Percentiles rank a stretch among this genome's conserved stretches.
These are phyloP conservation scores for Lamellibrachia satsuma DNA, from an alignment of 2,888 invertebrate species.

Conservation along the genomic window DNA sequence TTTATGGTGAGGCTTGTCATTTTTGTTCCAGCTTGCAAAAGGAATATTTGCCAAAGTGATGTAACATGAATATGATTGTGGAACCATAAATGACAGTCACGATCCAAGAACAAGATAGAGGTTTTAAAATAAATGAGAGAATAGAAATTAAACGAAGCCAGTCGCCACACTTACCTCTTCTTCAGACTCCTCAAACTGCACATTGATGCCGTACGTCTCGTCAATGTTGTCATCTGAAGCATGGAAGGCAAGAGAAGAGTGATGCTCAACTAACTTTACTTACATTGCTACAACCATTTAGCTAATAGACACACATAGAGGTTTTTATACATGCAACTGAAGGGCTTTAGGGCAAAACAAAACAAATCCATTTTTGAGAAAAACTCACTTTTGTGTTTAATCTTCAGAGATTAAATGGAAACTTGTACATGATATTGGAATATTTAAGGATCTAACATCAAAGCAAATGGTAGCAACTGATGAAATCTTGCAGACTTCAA, in stretches of 20 bases:
- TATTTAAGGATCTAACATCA: too few species aligned
- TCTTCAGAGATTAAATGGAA: too few species aligned
- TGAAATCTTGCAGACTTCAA: too few species aligned
- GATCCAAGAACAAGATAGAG: background rate
- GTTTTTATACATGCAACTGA: too few species aligned
- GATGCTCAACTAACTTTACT: background rate
- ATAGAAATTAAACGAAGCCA: conserved; percentile 23
- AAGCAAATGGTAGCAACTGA: too few species aligned
- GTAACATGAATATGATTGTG: background rate
- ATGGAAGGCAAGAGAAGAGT: background rate
- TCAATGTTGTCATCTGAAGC: conserved; percentile 85
- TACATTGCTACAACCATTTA: background rate
- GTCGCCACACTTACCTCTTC: conserved; percentile 76
- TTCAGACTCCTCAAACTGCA: conserved; percentile 98
- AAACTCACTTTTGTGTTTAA: too few species aligned
- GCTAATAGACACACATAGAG: too few species aligned
- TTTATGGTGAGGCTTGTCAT: background rate
- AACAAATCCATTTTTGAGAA: too few species aligned
- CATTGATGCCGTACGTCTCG: conserved; percentile 98
- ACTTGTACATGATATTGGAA: too few species aligned
- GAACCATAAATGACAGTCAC: background rate
- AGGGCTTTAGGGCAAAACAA: too few species aligned
- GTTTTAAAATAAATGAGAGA: background rate
- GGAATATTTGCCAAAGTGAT: background rate
- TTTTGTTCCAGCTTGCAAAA: background rate